These are phyloP conservation scores for Neuroterus valhalla DNA, from an alignment of 1,140 invertebrate species.

Conservation along the genomic window DNA sequence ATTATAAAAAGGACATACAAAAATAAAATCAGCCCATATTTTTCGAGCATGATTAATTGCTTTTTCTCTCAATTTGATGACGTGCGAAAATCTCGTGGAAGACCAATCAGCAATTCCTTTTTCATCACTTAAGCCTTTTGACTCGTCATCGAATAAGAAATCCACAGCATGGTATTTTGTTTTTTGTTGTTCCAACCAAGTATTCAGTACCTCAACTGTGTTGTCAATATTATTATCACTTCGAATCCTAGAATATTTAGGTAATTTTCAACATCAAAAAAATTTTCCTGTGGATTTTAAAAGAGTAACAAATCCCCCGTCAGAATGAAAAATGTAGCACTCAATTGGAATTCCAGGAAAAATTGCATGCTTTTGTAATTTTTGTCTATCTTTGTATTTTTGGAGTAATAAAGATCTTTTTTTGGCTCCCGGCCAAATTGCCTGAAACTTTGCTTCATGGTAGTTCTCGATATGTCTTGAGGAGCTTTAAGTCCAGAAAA, in stretches of 20 bases:
- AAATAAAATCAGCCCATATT: conserved; percentile 90
- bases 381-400: too few relatives aligned
- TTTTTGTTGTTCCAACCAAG: conserved; percentile 81
- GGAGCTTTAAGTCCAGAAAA: too few relatives aligned
- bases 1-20: conserved; percentile 76
- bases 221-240: conserved; percentile 93
- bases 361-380: too few relatives aligned
- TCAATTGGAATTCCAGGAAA: too few relatives aligned
- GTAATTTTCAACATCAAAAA: too few relatives aligned
- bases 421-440: too few relatives aligned
- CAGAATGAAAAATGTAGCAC: too few relatives aligned
- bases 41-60: conserved; percentile 83
- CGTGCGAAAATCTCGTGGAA: conserved; percentile 83
- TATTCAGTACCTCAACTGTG: conserved; percentile 82
- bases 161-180: conserved; percentile 85
- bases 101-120: conserved; percentile 85
- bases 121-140: conserved; percentile 78
- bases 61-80: conserved; percentile 88
- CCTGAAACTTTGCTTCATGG: too few relatives aligned
- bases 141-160: conserved; percentile 77
- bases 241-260: conserved; percentile 81
- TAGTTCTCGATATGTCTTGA: too few relatives aligned
- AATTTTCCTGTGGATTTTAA: too few relatives aligned
- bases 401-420: too few relatives aligned
- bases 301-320: too few relatives aligned